phyloP scores from a whole-genome alignment of 2,797 vertebrate species.

The Halcyon chelicuti region DNA sequence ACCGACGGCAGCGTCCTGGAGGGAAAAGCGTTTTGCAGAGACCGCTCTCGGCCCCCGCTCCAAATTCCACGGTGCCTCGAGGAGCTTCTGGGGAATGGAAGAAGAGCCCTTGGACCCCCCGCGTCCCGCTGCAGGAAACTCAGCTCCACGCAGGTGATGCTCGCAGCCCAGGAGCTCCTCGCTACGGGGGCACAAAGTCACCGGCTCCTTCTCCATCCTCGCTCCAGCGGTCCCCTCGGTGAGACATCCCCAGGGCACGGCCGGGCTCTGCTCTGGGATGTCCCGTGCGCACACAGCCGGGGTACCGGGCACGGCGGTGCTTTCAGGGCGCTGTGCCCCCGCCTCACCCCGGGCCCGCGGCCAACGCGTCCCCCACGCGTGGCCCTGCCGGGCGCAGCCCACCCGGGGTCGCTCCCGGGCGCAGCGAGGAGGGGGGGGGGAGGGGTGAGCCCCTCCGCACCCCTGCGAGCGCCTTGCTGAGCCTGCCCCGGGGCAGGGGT shows the following conservation, averaged over 20 bases:
- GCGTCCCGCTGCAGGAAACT: not conserved
- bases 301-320: not conserved
- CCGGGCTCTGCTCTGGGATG: accelerated
- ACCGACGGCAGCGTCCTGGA: not conserved
- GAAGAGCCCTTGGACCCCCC: accelerated
- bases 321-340: not conserved
- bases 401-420: not conserved
- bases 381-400: not conserved
- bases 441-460: not conserved
- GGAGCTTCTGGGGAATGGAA: accelerated
- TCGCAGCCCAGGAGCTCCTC: not conserved
- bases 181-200: accelerated
- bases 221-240: accelerated
- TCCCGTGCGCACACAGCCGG: too few relatives aligned
- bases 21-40: not conserved
- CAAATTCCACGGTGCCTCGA: accelerated
- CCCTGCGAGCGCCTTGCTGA: not conserved
- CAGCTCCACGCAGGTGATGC: not conserved
- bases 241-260: accelerated
- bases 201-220: accelerated
- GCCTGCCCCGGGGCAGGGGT: not conserved
- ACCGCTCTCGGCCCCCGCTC: not conserved
- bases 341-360: not conserved
- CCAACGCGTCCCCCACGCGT: not conserved
- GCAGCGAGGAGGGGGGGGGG: too few relatives aligned